Conservation (phyloP, 1,140 invertebrate species). For the Drosophila ananassae region DNA sequence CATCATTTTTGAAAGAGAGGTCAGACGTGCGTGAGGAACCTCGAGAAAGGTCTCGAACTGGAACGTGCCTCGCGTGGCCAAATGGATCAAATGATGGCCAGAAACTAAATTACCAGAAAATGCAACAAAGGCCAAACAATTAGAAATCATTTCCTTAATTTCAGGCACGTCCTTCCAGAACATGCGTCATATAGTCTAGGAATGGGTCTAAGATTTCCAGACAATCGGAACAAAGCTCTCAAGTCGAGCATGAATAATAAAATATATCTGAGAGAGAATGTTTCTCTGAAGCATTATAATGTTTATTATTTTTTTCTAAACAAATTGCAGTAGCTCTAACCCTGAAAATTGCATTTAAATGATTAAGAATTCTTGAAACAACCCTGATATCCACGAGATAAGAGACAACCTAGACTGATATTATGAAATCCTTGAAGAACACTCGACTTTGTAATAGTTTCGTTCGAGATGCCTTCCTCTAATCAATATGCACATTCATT, state of each 20-base stretch:
- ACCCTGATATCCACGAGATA: background rate
- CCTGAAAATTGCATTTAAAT: conserved; percentile 1
- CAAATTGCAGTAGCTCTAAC: background rate
- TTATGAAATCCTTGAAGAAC: conserved; percentile 23
- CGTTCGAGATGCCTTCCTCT: conserved; percentile 31
- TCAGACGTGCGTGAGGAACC: conserved; percentile 41
- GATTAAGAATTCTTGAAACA: background rate
- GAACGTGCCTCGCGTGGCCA: background rate
- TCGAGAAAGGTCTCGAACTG: conserved; percentile 33
- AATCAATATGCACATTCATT: conserved; percentile 77
- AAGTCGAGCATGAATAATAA: conserved; percentile 15
- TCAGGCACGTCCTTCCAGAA: conserved; percentile 45
- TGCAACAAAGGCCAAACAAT: conserved; percentile 41
- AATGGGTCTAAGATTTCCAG: conserved; percentile 13
- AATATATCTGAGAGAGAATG: background rate
- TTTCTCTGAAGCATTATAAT: too few relatives aligned
- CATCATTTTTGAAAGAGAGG: conserved; percentile 33
- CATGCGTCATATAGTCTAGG: conserved; percentile 11
- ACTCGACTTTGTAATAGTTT: conserved; percentile 15
- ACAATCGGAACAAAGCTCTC: conserved; percentile 29
- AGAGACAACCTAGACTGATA: conserved; percentile 20
- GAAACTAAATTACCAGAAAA: conserved; percentile 44
- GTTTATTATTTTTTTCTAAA: too few relatives aligned
- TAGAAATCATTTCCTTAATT: conserved; percentile 43
- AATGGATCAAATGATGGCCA: conserved; percentile 1